phyloP scores from a whole-genome alignment of 2,113 vertebrate species.

The Lepus europaeus region DNA sequence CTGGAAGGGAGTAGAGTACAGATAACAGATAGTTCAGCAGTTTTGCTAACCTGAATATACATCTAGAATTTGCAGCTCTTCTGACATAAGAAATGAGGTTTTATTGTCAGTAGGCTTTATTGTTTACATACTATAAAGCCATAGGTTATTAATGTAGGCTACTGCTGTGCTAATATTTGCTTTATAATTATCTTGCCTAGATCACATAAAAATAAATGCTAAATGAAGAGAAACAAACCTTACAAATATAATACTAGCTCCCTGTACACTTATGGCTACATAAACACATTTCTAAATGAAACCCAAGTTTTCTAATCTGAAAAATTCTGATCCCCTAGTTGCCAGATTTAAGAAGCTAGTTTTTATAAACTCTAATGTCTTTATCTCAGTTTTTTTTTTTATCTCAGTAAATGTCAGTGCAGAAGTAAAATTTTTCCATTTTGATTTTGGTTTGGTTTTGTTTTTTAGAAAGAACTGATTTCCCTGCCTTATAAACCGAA shows the following conservation, averaged over 20 bases:
- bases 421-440: conserved; percentile 48
- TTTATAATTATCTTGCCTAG: neutral
- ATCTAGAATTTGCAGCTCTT: neutral
- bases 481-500: conserved; percentile 83
- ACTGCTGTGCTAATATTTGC: neutral
- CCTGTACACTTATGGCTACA: neutral
- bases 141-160: neutral
- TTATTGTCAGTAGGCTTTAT: neutral
- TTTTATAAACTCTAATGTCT: conserved; percentile 40
- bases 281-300: neutral
- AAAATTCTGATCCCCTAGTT: neutral
- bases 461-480: conserved; percentile 87
- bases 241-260: conserved; percentile 15
- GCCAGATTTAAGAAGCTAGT: conserved; percentile 39
- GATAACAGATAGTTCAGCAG: neutral
- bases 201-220: conserved; percentile 39
- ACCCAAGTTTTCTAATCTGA: neutral
- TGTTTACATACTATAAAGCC: neutral
- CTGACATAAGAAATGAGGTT: neutral
- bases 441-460: conserved; percentile 39
- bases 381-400: conserved; percentile 36
- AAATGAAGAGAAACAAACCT: neutral
- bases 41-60: neutral
- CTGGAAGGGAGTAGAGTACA: neutral
- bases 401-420: conserved; percentile 24